These are phyloP conservation scores for Ciconia stormi DNA, from an alignment of 2,113 vertebrate genomes.

Conservation along the genomic window DNA sequence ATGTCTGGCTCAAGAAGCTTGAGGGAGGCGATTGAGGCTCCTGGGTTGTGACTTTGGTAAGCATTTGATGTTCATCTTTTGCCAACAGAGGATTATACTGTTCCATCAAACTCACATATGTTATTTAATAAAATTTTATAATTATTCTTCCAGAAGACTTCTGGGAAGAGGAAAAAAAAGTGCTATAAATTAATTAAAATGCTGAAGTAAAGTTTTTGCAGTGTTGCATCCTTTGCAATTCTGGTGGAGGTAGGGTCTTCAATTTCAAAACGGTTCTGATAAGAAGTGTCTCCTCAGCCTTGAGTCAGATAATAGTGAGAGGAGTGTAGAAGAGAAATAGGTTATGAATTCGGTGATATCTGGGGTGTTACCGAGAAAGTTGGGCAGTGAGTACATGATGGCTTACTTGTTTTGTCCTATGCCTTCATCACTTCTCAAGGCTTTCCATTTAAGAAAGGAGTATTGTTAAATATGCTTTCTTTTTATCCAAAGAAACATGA, in stretches of 20 bases:
- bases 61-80: not conserved
- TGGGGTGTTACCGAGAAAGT: not conserved
- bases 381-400: not conserved
- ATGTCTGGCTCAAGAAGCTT: not conserved
- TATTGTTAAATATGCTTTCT: not conserved
- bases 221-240: not conserved
- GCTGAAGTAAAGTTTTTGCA: not conserved
- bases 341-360: not conserved
- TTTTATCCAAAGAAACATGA: not conserved
- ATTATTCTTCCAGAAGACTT: not conserved
- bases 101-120: not conserved
- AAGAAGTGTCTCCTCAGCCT: not conserved
- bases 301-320: not conserved
- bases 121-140: not conserved
- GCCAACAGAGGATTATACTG: not conserved
- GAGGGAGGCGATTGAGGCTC: not conserved
- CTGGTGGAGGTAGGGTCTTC: not conserved
- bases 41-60: not conserved
- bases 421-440: not conserved
- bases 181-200: not conserved
- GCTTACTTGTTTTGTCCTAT: not conserved
- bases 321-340: not conserved
- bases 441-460: not conserved
- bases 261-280: not conserved
- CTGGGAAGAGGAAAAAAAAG: too few relatives aligned